Conservation (phyloP, 2,888 invertebrate species). For the Piscicola geometra region DNA sequence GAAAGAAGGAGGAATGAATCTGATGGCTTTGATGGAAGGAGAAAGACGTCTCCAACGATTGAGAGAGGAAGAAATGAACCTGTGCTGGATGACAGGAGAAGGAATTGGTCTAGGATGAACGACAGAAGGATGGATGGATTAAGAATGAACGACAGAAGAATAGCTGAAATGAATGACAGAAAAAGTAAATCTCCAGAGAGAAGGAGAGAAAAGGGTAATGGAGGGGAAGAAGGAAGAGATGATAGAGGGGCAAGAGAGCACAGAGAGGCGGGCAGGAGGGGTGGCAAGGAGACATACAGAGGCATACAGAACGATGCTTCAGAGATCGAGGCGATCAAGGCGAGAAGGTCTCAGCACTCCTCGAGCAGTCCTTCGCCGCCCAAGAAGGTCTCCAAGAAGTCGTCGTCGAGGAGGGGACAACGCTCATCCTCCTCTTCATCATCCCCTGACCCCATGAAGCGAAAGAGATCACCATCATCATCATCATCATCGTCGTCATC, state of each 20-base stretch:
- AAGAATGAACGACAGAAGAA: too few relatives aligned
- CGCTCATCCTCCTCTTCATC: neutral
- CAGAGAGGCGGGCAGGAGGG: neutral
- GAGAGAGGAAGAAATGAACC: neutral
- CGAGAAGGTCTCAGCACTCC: conserved; percentile 11
- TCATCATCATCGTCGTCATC: conserved; percentile 14
- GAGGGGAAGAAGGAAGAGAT: neutral
- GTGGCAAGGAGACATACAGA: neutral
- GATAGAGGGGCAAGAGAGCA: neutral
- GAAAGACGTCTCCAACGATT: neutral
- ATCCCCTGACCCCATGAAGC: too few relatives aligned
- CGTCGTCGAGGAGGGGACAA: neutral
- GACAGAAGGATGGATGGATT: too few relatives aligned
- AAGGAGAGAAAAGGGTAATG: neutral
- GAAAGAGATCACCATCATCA: neutral
- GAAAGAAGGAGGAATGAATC: neutral
- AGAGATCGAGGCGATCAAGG: neutral
- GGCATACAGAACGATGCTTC: neutral
- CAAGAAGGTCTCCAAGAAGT: neutral
- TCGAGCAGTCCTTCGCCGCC: neutral
- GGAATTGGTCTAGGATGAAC: too few relatives aligned
- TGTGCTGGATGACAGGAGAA: too few relatives aligned
- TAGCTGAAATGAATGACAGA: neutral
- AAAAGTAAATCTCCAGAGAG: neutral
- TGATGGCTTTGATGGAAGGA: too few relatives aligned